These are phyloP conservation scores for Caenorhabditis parvicauda DNA, from an alignment of 2,888 invertebrate species.

Conservation along the genomic window DNA sequence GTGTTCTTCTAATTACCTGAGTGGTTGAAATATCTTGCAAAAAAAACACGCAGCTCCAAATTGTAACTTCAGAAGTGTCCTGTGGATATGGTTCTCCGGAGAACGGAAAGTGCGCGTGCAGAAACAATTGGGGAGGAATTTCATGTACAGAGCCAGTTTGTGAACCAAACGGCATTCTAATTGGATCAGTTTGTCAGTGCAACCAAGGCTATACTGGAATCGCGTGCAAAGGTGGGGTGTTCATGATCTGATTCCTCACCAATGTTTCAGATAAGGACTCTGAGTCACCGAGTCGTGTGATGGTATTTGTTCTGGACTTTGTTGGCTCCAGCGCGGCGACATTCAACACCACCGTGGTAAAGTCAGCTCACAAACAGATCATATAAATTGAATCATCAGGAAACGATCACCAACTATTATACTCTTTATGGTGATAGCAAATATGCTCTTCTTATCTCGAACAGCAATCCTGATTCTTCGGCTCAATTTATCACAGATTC, in stretches of 20 bases:
- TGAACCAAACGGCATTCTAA: slow-evolving; percentile 5
- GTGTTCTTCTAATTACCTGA: too few relatives aligned
- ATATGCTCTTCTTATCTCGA: background rate
- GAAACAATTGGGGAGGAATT: slow-evolving; percentile 5
- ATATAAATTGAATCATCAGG: background rate
- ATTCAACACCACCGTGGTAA: slow-evolving; percentile 14
- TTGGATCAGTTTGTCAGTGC: slow-evolving; percentile 17
- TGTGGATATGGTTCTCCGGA: slow-evolving; percentile 10
- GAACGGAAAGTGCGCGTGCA: slow-evolving; percentile 3
- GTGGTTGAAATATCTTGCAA: too few relatives aligned
- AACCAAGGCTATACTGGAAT: slow-evolving; percentile 6
- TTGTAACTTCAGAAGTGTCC: slow-evolving; percentile 2
- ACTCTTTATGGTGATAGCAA: background rate
- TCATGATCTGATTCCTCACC: background rate
- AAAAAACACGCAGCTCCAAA: too few relatives aligned
- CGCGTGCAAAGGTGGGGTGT: slow-evolving; percentile 6
- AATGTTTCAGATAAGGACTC: background rate
- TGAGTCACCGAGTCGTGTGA: slow-evolving; percentile 2
- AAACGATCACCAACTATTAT: background rate
- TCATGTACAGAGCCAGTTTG: slow-evolving; percentile 16
- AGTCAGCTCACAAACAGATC: background rate
- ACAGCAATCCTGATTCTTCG: background rate
- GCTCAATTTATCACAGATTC: too few relatives aligned
- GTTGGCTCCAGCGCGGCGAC: slow-evolving; percentile 15
- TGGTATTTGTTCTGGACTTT: slow-evolving; percentile 16